Evolutionary conservation across 2,888 invertebrate species (phyloP), one percentile per base, ranked within the genome.

Genomic region (Ochlodes sylvanus): DNA sequence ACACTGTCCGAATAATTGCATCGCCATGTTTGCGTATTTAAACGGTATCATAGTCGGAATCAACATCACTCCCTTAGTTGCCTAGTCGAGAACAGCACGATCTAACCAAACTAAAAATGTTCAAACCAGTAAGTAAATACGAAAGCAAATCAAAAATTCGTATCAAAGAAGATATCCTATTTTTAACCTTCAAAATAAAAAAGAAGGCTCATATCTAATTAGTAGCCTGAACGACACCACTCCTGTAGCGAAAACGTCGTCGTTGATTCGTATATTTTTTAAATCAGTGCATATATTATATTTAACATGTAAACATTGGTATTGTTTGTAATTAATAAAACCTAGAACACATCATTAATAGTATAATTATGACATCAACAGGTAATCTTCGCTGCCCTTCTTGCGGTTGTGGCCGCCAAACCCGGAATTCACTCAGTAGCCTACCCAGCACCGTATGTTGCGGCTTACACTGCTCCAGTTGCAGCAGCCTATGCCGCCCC

Each of bases 351-450:
- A 47, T 17, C 0, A 6, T 0, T 47, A 17, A 47, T n/a, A 7
- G 15, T 47, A 47, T 47, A n/a, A n/a, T n/a, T n/a, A 17, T 17
- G 10, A 47, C n/a, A 21, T 32, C n/a, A 27, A 64, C 81, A 94
- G 93, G 76, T 90, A 38, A 77, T 89, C 70, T 81, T 93, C 79
- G 80, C 83, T 74, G 81, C 88, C 69, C 77, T 93, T 52, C 69
- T 92, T 75, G 87, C 88, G 69, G 73, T 89, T 15, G 90, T 81
- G 62, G 83, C 86, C 17, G 93, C 92, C 63, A 92, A 93, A 73
- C 93, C 94, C 27, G 91, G 90, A 64, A 87, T 88, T 68, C 84
- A 88, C 71, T 82, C 89, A 9, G 80, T 84, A 44, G 84, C 85
- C 3, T 82, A 81, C 71, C 75, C 78, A 1, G 76, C 81, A 0